Evolutionary conservation across 2,113 vertebrate genomes (phyloP), one percentile per base, ranked within the genome.

Genomic region (Casuarius casuarius): DNA sequence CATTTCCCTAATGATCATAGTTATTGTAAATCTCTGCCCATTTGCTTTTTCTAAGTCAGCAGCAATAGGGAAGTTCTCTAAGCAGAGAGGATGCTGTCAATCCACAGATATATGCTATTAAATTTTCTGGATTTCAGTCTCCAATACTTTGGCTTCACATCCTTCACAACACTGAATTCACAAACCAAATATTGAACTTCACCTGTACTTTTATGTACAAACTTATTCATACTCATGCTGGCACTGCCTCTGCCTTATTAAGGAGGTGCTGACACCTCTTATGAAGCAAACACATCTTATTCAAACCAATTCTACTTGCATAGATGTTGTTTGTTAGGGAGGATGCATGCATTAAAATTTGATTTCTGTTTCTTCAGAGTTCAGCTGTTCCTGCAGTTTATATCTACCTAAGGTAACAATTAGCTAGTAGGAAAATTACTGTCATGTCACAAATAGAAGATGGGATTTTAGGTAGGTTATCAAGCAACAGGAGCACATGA

Each of bases 261-360:
- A 94, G 72, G 87, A 94, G 48, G 83, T 87, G 84, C 93, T 92
- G 84, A 93, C 91, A 91, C 91, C 66, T 92, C 95, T 65, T 87
- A 78, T 86, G 90, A 95, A 70, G 71, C 91, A 65, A 65, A 94
- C 23, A 61, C 35, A 75, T 78, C 77, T 84, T 42, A 63, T 40
- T 75, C 12, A 2, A 93, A 79, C 75, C 77, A 38, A 88, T 44
- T 74, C 78, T 65, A 10, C 59, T 63, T 72, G 54, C 63, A 71
- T 1, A 77, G 51, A 71, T 46, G 62, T n/a, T 92, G 68, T 67
- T 95, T 94, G 87, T 90, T 83, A 96, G 31, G 26, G 33, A 87
- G 63, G 56, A 78, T 7, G 35, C 3, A 44, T 33, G 68, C 65
- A 90, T 77, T 83, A 90, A 95, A 92, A 84, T 73, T 52, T 35